Base-by-base conservation (phyloP, 1,140 invertebrate species). In the Teleopsis dalmanni region DNA sequence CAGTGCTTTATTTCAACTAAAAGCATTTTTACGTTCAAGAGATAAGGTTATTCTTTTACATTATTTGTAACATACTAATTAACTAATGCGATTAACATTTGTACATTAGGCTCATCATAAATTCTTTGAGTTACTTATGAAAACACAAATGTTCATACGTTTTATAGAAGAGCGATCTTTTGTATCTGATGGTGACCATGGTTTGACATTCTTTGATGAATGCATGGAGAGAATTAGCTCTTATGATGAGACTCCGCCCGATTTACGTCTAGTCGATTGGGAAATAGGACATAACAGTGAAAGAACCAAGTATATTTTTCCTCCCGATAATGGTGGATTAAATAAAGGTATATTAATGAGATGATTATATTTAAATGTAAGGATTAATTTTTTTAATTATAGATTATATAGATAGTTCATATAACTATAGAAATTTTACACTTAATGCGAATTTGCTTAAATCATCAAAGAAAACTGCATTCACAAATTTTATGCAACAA, bases 81-180 rank as follows among this genome's bases (percentile, higher is more conserved):
- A 44, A 42, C 14, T 38, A 5, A 26, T 40, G n/a, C 13, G 23
- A 26, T 41, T 36, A 1, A 26, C 31, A 25, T 29, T 47, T 40
- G 31, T 48, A 6, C 16, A 18, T 45, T 90, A 91, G 75, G 81
- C 86, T 35, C 85, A 95, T 65, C 84, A 90, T 35, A 89, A 92
- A 71, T 98, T 98, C 75, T 97, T 90, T 71, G 79, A 81, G 38
- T 77, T 92, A 54, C 70, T 97, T 58, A 86, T 93, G 73, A 86
- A 83, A 63, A 98, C 95, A 1, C 95, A 98, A 75, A 95, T 95
- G 87, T 98, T 98, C 71, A 95, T 91, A 49, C 83, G 93, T 34
- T 99, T 99, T 72, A 98, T 99, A 56, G 95, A 99, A 74, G 96
- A 99, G 73, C 80, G 95, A 29, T 97, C 93, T 58, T 98, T 99